Evolutionary conservation across 2,888 invertebrate species (phyloP).

Genomic region (Bedellia somnulentella): DNA sequence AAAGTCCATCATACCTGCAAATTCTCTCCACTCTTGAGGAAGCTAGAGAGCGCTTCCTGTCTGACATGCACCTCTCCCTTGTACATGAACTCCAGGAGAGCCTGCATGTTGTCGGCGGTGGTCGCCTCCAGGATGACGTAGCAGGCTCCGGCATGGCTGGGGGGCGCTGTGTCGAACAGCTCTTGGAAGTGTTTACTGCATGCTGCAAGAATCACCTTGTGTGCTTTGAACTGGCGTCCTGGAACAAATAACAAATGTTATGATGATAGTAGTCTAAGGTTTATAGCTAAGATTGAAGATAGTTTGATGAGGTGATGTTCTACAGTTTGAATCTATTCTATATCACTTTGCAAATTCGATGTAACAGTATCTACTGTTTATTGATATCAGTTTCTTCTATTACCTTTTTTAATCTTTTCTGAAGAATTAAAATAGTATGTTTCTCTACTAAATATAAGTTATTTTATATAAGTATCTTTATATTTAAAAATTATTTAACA

Average conservation of each 20-base stretch:
- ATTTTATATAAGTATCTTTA: no score
- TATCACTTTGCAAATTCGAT: no score
- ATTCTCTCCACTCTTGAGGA: conserved; percentile 88
- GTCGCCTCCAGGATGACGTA: conserved; percentile 90
- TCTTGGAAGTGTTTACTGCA: conserved; percentile 93
- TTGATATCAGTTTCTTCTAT: no score
- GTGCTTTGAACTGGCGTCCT: conserved; percentile 90
- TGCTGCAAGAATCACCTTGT: conserved; percentile 88
- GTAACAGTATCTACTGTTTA: no score
- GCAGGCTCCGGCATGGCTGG: conserved; percentile 74
- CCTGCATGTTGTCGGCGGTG: conserved; percentile 87
- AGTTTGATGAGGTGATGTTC: no score
- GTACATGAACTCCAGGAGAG: conserved; percentile 91
- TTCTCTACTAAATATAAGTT: no score
- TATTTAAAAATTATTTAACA: no score
- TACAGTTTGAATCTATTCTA: not conserved
- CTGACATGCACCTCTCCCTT: conserved; percentile 93
- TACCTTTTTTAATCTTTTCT: no score
- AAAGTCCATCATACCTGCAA: conserved; percentile 80
- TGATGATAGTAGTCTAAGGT: no score
- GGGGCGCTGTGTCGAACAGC: conserved; percentile 84
- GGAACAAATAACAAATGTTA: conserved; percentile 20
- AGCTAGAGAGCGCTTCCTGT: conserved; percentile 88
- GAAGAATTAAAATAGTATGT: no score
- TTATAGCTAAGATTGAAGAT: no score